These are phyloP conservation scores for Colaptes auratus DNA, from an alignment of 2,113 vertebrate genomes.

Conservation along the genomic window DNA sequence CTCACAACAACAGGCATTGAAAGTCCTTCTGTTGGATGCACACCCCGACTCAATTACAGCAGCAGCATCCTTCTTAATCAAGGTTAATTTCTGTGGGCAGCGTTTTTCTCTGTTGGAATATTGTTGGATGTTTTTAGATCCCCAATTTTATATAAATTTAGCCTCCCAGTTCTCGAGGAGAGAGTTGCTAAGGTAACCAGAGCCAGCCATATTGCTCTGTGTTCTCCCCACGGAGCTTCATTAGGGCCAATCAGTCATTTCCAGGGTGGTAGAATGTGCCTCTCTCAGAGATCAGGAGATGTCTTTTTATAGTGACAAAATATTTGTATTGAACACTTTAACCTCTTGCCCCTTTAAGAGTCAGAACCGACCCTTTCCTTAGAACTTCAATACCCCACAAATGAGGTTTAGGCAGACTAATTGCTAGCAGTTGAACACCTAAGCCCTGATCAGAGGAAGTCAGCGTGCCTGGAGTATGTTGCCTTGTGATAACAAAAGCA, in stretches of 20 bases:
- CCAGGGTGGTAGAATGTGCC: conserved; percentile 55
- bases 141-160: conserved; percentile 72
- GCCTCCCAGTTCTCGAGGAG: conserved; percentile 68
- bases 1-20: neutral
- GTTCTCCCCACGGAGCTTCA: conserved; percentile 64
- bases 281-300: conserved; percentile 49
- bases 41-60: conserved; percentile 23
- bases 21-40: conserved; percentile 8
- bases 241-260: conserved; percentile 72
- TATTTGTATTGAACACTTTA: conserved; percentile 63
- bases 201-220: conserved; percentile 58
- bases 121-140: conserved; percentile 59
- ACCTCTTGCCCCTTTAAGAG: conserved; percentile 36
- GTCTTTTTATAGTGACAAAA: conserved; percentile 67
- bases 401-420: conserved; percentile 23
- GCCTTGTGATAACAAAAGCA: neutral
- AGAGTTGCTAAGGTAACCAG: conserved; percentile 79
- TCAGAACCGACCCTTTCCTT: conserved; percentile 6
- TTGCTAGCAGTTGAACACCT: neutral
- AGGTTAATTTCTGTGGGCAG: conserved; percentile 70
- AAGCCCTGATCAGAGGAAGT: neutral
- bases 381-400: neutral
- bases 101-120: conserved; percentile 70
- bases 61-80: conserved; percentile 66
- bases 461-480: neutral